Evolutionary conservation across 2,888 invertebrate species (phyloP).

Genomic region (Galerucella nymphaeae): DNA sequence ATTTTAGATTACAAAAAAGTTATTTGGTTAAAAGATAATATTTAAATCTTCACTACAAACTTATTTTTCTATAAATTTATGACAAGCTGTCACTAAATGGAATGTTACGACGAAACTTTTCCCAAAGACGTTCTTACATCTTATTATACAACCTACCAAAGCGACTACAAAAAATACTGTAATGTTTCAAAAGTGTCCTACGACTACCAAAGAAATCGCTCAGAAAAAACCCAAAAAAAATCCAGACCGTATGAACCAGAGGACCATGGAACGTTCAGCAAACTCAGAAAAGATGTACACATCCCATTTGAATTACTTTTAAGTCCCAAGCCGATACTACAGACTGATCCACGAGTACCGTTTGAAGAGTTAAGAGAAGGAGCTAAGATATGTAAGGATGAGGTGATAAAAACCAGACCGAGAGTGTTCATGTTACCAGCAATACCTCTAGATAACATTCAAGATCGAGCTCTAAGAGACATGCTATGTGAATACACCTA

Average conservation of each 20-base stretch:
- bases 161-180: slow-evolving; percentile 54
- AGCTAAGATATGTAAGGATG: slow-evolving; percentile 47
- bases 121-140: slow-evolving; percentile 52
- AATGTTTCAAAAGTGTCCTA: slow-evolving; percentile 38
- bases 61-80: not conserved
- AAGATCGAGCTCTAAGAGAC: slow-evolving; percentile 59
- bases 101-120: slow-evolving; percentile 51
- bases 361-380: slow-evolving; percentile 44
- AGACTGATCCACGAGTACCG: slow-evolving; percentile 53
- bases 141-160: slow-evolving; percentile 53
- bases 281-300: slow-evolving; percentile 50
- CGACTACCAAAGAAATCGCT: slow-evolving; percentile 41
- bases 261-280: slow-evolving; percentile 57
- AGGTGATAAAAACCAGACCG: slow-evolving; percentile 58
- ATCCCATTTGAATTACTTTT: slow-evolving; percentile 59
- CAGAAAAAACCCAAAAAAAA: slow-evolving; percentile 44
- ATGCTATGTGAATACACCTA: slow-evolving; percentile 59
- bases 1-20: no score
- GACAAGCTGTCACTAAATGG: slow-evolving; percentile 25
- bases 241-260: slow-evolving; percentile 40
- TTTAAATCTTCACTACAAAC: no score
- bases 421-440: slow-evolving; percentile 61
- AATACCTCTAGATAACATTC: slow-evolving; percentile 59
- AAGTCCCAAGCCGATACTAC: slow-evolving; percentile 56
- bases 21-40: no score